Evolutionary conservation across 1,140 invertebrate genomes (phyloP).

Genomic region (Octopus sinensis): DNA sequence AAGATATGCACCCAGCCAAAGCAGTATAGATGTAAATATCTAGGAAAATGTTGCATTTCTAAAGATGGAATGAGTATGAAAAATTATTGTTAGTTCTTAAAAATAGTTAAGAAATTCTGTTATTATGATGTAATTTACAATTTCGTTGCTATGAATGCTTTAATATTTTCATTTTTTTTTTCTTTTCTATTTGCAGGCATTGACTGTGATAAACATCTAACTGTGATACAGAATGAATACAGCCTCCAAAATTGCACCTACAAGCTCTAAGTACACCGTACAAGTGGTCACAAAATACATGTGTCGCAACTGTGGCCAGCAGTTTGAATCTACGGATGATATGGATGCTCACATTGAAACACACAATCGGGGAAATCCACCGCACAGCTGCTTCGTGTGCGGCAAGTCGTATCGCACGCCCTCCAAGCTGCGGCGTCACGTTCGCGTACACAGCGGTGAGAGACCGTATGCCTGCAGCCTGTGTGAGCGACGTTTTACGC

Average conservation of each 20-base stretch:
- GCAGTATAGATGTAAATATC: neutral
- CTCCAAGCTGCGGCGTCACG: slow-evolving; percentile 84
- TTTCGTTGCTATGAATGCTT: neutral
- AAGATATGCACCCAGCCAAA: neutral
- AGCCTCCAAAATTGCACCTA: slow-evolving; percentile 5
- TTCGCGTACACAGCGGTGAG: slow-evolving; percentile 85
- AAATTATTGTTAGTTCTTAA: neutral
- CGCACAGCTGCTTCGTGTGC: slow-evolving; percentile 80
- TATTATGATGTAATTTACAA: no score
- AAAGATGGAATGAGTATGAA: neutral
- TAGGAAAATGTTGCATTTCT: neutral
- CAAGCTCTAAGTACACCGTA: slow-evolving; percentile 18
- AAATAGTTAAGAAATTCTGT: neutral
- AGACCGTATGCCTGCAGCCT: slow-evolving; percentile 85
- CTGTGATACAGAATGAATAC: slow-evolving; percentile 14
- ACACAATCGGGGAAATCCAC: slow-evolving; percentile 37
- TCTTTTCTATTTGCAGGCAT: neutral
- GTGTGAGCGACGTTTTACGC: slow-evolving; percentile 85
- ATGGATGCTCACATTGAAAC: slow-evolving; percentile 42
- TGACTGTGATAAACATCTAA: slow-evolving; percentile 5
- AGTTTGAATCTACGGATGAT: slow-evolving; percentile 42
- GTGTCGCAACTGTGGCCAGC: slow-evolving; percentile 44
- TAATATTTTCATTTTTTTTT: neutral
- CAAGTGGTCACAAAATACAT: slow-evolving; percentile 42
- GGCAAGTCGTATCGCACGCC: slow-evolving; percentile 83